These are phyloP conservation scores for Phalloptychus januarius DNA, from an alignment of 2,797 vertebrate genomes.

Conservation along the genomic window DNA sequence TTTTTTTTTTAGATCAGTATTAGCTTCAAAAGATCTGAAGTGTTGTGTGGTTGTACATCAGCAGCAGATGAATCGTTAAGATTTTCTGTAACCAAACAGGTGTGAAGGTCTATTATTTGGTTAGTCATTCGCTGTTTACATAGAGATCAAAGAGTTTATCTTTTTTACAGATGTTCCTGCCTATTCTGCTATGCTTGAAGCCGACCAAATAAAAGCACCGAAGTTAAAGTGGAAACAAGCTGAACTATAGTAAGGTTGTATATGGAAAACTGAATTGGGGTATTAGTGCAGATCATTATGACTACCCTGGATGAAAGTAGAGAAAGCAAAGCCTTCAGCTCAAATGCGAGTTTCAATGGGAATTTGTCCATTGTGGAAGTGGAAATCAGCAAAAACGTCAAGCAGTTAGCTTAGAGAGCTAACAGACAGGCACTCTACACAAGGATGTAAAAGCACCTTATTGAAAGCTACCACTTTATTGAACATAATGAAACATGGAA, in stretches of 20 bases:
- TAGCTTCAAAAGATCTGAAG: background rate
- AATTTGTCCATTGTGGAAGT: background rate
- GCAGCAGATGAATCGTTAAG: background rate
- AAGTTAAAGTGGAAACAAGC: background rate
- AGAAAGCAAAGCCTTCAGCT: background rate
- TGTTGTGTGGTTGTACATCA: background rate
- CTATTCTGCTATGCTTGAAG: background rate
- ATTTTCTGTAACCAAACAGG: background rate
- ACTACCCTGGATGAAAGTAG: background rate
- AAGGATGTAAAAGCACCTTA: background rate
- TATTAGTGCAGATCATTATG: background rate
- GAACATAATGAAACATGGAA: background rate
- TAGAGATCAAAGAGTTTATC: background rate
- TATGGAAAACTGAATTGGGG: background rate
- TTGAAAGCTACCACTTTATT: background rate
- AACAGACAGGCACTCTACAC: background rate
- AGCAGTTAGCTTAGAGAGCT: background rate
- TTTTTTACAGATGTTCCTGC: background rate
- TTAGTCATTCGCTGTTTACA: background rate
- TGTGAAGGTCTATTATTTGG: background rate
- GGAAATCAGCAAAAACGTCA: background rate
- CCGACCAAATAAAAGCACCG: background rate
- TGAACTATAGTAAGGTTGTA: background rate
- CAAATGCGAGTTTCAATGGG: background rate
- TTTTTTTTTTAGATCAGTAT: background rate